phyloP scores from a whole-genome alignment of 2,113 vertebrate species.

The Mandrillus leucophaeus region DNA sequence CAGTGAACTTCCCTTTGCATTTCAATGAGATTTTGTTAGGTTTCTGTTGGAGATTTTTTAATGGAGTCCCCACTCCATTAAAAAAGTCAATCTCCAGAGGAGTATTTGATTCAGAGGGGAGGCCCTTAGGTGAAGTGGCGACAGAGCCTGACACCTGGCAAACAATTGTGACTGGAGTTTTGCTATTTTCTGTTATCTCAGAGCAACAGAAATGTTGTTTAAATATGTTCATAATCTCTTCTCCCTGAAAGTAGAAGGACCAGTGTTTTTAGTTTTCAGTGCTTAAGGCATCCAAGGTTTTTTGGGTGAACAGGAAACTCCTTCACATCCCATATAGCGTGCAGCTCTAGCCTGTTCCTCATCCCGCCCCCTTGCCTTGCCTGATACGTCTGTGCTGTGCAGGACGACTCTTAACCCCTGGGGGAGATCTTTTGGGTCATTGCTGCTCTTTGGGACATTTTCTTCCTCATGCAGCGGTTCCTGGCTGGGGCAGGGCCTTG shows the following conservation, averaged over 20 bases:
- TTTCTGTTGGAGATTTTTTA: neutral
- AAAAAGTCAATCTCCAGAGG: neutral
- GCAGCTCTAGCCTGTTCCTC: neutral
- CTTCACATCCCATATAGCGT: rapidly evolving
- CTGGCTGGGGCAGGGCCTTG: neutral
- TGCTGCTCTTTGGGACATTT: neutral
- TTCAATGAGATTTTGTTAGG: rapidly evolving
- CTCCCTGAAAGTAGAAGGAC: neutral
- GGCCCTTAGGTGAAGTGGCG: neutral
- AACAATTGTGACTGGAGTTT: neutral
- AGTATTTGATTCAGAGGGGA: neutral
- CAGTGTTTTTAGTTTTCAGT: neutral
- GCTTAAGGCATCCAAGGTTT: neutral
- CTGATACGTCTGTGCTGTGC: neutral
- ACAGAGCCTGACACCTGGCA: neutral
- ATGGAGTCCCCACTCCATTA: neutral
- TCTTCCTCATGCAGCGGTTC: neutral
- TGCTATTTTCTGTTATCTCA: neutral
- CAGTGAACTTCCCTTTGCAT: neutral
- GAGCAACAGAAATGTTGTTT: neutral
- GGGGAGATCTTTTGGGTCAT: slow-evolving; percentile 10
- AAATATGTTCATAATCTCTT: neutral
- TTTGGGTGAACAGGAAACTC: neutral
- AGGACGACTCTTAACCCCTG: neutral
- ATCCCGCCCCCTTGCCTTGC: neutral